Percentiles rank a stretch among this genome's conserved stretches.
phyloP scores from a whole-genome alignment of 2,888 invertebrate genomes.

The Perithous albicinctus region DNA sequence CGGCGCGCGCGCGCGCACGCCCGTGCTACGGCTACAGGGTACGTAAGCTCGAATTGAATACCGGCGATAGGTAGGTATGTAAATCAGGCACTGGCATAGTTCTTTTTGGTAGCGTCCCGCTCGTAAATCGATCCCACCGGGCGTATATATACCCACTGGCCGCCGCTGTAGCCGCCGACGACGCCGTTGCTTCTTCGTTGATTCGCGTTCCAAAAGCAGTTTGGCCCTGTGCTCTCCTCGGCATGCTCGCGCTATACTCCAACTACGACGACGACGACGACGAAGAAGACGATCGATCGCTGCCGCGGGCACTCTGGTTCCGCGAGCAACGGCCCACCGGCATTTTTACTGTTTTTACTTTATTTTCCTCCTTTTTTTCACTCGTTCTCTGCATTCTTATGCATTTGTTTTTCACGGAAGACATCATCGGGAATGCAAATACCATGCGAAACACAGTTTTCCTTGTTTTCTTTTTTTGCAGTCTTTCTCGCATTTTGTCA shows the following conservation, averaged over 20 bases:
- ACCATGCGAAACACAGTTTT: not conserved
- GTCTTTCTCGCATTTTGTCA: conserved; percentile 8
- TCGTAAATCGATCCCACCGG: conserved; percentile 70
- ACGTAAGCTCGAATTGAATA: conserved; percentile 70
- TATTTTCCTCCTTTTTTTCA: conserved; percentile 34
- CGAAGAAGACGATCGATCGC: conserved; percentile 68
- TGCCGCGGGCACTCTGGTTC: conserved; percentile 57
- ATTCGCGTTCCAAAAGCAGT: conserved; percentile 71
- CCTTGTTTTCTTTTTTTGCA: not conserved
- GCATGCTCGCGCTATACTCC: conserved; percentile 33
- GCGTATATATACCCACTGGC: conserved; percentile 56
- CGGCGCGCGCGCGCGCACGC: conserved; percentile 52
- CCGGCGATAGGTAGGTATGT: conserved; percentile 71
- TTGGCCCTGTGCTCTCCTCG: conserved; percentile 49
- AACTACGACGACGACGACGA: conserved; percentile 37
- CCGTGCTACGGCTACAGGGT: conserved; percentile 49
- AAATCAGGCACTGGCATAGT: conserved; percentile 71
- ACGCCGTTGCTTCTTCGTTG: conserved; percentile 63
- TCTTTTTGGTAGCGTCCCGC: conserved; percentile 71
- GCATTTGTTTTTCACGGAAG: conserved; percentile 54
- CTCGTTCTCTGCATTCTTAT: conserved; percentile 40
- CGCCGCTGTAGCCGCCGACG: conserved; percentile 56
- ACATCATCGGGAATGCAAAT: conserved; percentile 5
- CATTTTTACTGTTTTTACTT: conserved; percentile 52
- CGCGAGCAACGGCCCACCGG: conserved; percentile 61